Percentiles rank a stretch among this genome's conserved stretches.
These are phyloP conservation scores for Sebastes jordani DNA, from an alignment of 2,797 vertebrate genomes.

Conservation along the genomic window DNA sequence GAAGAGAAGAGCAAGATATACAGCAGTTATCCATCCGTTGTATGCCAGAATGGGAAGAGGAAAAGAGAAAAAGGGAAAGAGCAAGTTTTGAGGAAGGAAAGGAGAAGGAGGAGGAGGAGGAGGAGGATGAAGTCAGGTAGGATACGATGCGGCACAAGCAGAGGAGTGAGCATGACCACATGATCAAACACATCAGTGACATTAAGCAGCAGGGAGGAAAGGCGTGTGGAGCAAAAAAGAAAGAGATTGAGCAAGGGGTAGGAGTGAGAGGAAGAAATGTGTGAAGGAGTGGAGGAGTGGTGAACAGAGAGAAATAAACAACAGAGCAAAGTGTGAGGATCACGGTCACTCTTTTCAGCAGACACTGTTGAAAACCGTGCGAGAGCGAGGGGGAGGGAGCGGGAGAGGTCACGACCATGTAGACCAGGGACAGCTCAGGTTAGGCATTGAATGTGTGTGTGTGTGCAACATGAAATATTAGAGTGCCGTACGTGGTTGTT, in stretches of 20 bases:
- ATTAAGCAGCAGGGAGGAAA: slow-evolving; percentile 43
- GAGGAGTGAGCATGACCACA: slow-evolving; percentile 40
- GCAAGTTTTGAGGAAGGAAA: background rate
- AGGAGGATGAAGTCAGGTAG: slow-evolving; percentile 29
- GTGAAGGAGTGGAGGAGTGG: slow-evolving; percentile 63
- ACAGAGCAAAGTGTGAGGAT: slow-evolving; percentile 80
- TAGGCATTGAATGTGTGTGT: slow-evolving; percentile 33
- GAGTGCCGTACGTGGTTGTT: background rate
- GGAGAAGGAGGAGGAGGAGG: background rate
- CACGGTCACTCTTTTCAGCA: slow-evolving; percentile 72
- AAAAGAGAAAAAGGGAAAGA: background rate
- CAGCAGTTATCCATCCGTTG: slow-evolving; percentile 58
- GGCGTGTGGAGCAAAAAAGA: slow-evolving; percentile 40
- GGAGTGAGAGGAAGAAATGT: slow-evolving; percentile 56
- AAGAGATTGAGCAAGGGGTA: slow-evolving; percentile 47
- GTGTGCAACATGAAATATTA: slow-evolving; percentile 12
- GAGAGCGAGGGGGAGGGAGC: slow-evolving; percentile 50
- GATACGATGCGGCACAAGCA: slow-evolving; percentile 49
- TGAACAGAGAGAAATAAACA: slow-evolving; percentile 79
- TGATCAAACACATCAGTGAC: slow-evolving; percentile 22
- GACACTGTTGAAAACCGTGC: slow-evolving; percentile 76
- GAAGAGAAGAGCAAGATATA: slow-evolving; percentile 45
- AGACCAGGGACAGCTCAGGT: slow-evolving; percentile 71
- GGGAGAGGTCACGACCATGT: slow-evolving; percentile 65
- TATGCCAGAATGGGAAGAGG: slow-evolving; percentile 38